phyloP scores from a whole-genome alignment of 2,888 invertebrate genomes.

The Panzeria rudis region DNA sequence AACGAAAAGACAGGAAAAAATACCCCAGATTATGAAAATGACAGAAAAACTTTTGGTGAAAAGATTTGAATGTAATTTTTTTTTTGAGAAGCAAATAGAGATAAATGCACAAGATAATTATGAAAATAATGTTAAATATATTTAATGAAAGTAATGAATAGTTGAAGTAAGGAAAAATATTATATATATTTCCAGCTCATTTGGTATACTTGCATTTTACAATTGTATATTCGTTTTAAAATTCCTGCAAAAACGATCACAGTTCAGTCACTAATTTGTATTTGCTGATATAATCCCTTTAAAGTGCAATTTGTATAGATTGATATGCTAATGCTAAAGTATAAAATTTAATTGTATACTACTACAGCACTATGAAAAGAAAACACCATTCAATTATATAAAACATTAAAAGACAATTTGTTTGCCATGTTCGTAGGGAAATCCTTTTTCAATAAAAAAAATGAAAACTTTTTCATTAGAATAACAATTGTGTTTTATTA shows the following conservation, averaged over 20 bases:
- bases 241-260: neutral
- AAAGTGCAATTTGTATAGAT: neutral
- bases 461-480: conserved; percentile 9
- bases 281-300: neutral
- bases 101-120: conserved; percentile 32
- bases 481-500: conserved; percentile 9
- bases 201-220: neutral
- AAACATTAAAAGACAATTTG: conserved; percentile 53
- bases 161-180: neutral
- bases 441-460: conserved; percentile 13
- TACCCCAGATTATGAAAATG: conserved; percentile 37
- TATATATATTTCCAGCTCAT: neutral
- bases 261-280: neutral
- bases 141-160: neutral
- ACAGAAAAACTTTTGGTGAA: conserved; percentile 45
- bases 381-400: conserved; percentile 25
- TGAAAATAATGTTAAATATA: conserved; percentile 21
- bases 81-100: conserved; percentile 15
- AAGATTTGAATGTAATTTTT: conserved; percentile 40
- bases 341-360: conserved; percentile 2
- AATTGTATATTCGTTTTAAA: neutral
- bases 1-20: conserved; percentile 6
- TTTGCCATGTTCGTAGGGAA: conserved; percentile 20
- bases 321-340: conserved; percentile 7
- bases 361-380: neutral